A percentile compares a stretch with the other conserved stretches of the same genome.
These are phyloP conservation scores for Acrocephalus arundinaceus DNA, from an alignment of 2,113 vertebrate species.

Conservation along the genomic window DNA sequence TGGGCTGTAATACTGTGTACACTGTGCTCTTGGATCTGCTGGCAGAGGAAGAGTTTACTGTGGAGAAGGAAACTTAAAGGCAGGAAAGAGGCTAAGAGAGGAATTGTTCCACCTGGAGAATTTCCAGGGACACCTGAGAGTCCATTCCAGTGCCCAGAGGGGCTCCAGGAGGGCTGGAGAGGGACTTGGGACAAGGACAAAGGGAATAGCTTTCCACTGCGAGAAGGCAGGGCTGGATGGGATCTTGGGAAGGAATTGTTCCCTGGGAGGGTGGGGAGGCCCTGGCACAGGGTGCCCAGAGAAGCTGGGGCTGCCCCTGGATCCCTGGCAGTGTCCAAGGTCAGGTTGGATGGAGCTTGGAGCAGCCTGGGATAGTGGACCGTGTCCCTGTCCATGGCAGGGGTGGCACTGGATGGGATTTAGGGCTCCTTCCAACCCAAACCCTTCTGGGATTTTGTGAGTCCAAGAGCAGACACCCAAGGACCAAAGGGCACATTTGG, in stretches of 20 bases:
- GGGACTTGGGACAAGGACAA: background rate
- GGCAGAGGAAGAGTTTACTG: background rate
- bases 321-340: background rate
- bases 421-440: background rate
- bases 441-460: background rate
- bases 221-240: background rate
- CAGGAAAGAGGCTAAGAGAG: background rate
- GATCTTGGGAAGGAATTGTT: background rate
- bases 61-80: background rate
- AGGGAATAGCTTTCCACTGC: background rate
- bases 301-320: background rate
- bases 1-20: background rate
- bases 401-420: rapidly evolving
- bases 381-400: background rate
- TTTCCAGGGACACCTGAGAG: background rate
- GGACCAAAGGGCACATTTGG: rapidly evolving
- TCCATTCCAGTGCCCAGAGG: background rate
- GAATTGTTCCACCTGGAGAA: background rate
- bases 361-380: background rate
- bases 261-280: background rate
- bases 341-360: background rate
- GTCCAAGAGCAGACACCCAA: background rate
- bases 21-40: background rate
- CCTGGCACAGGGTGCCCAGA: background rate
- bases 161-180: background rate